Evolutionary conservation across 2,888 invertebrate species (phyloP).

Genomic region (Adineta ricciae): DNA sequence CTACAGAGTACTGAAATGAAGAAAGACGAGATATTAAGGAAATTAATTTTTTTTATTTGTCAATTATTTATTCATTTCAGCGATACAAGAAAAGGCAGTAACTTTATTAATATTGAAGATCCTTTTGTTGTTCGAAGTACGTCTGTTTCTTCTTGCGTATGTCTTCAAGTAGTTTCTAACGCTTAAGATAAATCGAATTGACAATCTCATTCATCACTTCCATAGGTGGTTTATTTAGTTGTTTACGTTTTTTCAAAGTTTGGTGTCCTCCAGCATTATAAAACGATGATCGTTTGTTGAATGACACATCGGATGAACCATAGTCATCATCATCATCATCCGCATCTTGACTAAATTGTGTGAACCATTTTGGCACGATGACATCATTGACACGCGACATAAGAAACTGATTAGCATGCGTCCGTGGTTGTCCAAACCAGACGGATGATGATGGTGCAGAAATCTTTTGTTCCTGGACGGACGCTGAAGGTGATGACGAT

Average conservation of each 20-base stretch:
- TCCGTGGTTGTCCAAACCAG: background rate
- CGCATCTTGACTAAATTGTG: background rate
- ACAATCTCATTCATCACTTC: constrained; percentile 21
- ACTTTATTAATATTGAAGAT: background rate
- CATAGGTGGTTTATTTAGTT: background rate
- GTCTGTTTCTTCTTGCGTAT: background rate
- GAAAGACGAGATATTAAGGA: background rate
- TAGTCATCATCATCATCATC: background rate
- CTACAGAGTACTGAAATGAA: no score
- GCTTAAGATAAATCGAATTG: constrained; percentile 15
- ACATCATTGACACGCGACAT: background rate
- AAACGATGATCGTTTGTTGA: background rate
- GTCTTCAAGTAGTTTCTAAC: background rate
- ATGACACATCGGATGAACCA: background rate
- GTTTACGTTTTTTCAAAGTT: background rate
- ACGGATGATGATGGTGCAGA: background rate
- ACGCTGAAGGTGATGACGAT: background rate
- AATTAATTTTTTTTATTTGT: background rate
- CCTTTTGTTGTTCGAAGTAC: background rate
- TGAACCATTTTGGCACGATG: background rate
- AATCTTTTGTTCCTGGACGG: background rate
- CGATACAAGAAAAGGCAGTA: background rate
- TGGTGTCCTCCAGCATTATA: background rate
- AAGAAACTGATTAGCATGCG: background rate
- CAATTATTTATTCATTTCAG: background rate